Percentiles rank a stretch among this genome's conserved stretches.
Conservation (phyloP, 2,113 vertebrate genomes). For the Sarotherodon lohbergeri region DNA sequence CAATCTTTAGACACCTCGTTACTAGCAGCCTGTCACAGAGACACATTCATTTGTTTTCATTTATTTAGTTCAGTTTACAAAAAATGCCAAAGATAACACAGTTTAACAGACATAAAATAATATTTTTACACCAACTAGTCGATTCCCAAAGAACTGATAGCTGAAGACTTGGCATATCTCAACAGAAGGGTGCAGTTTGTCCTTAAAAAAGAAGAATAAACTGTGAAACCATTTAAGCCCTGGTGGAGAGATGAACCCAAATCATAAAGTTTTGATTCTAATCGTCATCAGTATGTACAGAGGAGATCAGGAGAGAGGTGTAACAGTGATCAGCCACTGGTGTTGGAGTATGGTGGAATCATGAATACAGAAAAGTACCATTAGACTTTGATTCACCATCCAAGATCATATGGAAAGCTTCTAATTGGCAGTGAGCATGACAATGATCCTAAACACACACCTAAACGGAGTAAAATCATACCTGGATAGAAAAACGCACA, state of each 20-base stretch:
- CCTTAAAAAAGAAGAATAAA: background rate
- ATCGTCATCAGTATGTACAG: background rate
- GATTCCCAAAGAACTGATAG: background rate
- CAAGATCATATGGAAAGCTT: background rate
- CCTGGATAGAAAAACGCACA: background rate
- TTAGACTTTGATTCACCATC: background rate
- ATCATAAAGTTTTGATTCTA: background rate
- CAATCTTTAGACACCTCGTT: background rate
- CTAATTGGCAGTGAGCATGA: background rate
- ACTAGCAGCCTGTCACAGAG: background rate
- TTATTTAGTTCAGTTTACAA: background rate
- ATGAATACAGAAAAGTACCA: background rate
- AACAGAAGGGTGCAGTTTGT: background rate
- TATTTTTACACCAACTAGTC: background rate
- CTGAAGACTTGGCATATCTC: background rate
- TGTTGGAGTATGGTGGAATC: background rate
- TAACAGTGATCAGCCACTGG: background rate
- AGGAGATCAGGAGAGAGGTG: background rate
- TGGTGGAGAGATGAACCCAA: background rate
- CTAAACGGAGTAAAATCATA: background rate
- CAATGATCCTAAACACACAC: background rate
- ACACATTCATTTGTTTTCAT: background rate
- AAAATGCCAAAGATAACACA: background rate
- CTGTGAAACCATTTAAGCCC: background rate
- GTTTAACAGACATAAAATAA: background rate